Evolutionary conservation across 2,113 vertebrate genomes (phyloP).

Genomic region (Scortum barcoo): DNA sequence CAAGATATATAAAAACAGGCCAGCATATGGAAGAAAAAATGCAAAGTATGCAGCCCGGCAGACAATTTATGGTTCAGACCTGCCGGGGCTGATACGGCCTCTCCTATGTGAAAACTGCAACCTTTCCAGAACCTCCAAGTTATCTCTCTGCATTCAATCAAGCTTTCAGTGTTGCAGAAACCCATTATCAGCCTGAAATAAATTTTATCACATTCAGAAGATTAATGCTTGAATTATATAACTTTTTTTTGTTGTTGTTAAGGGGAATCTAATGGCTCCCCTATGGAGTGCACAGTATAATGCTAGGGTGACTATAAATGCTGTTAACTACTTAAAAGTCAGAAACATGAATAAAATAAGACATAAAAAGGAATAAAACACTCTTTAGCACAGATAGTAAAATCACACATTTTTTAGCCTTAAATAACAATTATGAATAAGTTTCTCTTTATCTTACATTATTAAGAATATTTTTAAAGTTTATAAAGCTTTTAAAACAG

Average conservation of each 20-base stretch:
- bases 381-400: background rate
- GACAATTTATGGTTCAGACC: slow-evolving; percentile 44
- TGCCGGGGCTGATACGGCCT: background rate
- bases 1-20: slow-evolving; percentile 12
- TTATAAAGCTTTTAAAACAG: background rate
- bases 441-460: background rate
- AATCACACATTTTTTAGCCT: background rate
- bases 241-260: background rate
- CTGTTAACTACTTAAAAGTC: background rate
- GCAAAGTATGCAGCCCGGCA: slow-evolving; percentile 20
- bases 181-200: slow-evolving; percentile 29
- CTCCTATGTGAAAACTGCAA: slow-evolving; percentile 22
- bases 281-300: background rate
- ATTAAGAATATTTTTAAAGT: background rate
- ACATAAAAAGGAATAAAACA: background rate
- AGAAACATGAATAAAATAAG: slow-evolving; percentile 3
- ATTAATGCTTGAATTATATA: slow-evolving; percentile 31
- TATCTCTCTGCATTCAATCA: slow-evolving; percentile 46
- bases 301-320: background rate
- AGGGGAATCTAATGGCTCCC: slow-evolving; percentile 28
- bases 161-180: slow-evolving; percentile 32
- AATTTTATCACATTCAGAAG: slow-evolving; percentile 26
- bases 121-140: slow-evolving; percentile 24
- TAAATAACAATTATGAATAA: background rate
- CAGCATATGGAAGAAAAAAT: slow-evolving; percentile 32